A percentile compares a stretch with the other conserved stretches of the same genome.
phyloP scores from a whole-genome alignment of 2,888 invertebrate genomes.

The Eremobia ochroleuca region DNA sequence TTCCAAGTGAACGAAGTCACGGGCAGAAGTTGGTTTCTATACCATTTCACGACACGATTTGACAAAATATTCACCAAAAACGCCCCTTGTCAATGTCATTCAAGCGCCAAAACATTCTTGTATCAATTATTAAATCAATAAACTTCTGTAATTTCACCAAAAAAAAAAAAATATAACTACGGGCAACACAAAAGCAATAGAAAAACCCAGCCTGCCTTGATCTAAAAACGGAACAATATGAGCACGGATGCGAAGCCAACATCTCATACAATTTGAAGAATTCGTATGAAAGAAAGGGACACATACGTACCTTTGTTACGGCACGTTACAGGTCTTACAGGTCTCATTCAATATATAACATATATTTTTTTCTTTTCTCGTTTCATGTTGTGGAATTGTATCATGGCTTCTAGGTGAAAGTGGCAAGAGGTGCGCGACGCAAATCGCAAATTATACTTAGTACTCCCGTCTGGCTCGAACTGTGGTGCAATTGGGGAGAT shows the following conservation, averaged over 20 bases:
- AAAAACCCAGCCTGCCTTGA: conserved; percentile 32
- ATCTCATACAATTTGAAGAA: conserved; percentile 36
- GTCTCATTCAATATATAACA: conserved; percentile 28
- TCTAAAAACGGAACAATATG: conserved; percentile 50
- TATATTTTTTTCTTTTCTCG: conserved; percentile 6
- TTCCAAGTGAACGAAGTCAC: no score
- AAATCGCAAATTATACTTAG: conserved; percentile 88
- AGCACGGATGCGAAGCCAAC: conserved; percentile 29
- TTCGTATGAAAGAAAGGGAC: conserved; percentile 27
- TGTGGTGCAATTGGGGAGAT: conserved; percentile 51
- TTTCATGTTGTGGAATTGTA: conserved; percentile 54
- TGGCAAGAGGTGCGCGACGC: conserved; percentile 74
- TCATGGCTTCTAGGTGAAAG: conserved; percentile 78
- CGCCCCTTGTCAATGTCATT: not conserved
- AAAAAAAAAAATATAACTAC: conserved; percentile 4
- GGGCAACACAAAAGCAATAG: conserved; percentile 36
- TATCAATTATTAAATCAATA: no score
- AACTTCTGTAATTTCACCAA: not conserved
- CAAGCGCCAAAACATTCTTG: not conserved
- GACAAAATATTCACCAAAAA: not conserved
- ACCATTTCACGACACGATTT: no score
- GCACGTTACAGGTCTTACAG: conserved; percentile 25
- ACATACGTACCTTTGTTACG: conserved; percentile 22
- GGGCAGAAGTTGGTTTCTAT: no score
- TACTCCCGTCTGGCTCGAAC: conserved; percentile 73